Percentiles rank a stretch among this genome's conserved stretches.
These are phyloP conservation scores for Neoascia interrupta DNA, from an alignment of 2,888 invertebrate species.

Conservation along the genomic window DNA sequence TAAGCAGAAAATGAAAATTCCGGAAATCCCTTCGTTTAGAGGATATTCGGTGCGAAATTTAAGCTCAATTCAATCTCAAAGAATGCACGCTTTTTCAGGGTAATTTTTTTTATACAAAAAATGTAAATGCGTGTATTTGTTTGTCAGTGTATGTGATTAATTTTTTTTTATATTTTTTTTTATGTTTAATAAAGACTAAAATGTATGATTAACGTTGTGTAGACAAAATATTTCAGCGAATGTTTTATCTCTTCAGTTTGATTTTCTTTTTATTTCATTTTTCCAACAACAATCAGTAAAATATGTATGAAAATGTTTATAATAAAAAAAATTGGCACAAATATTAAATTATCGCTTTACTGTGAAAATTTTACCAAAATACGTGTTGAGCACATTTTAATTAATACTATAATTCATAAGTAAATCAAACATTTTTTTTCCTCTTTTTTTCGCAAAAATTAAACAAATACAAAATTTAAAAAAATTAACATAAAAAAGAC, in stretches of 20 bases:
- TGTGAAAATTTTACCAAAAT: constrained; percentile 4
- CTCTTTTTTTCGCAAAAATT: constrained; percentile 31
- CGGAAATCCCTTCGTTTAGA: constrained; percentile 79
- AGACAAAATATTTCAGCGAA: neutral
- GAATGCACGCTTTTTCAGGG: constrained; percentile 78
- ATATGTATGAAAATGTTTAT: neutral
- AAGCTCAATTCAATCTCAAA: constrained; percentile 76
- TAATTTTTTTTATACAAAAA: constrained; percentile 74
- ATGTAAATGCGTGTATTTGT: constrained; percentile 56
- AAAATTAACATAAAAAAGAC: constrained; percentile 70
- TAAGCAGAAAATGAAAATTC: constrained; percentile 78
- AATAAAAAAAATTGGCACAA: constrained; percentile 48
- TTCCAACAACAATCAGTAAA: no score
- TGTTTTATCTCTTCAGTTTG: constrained; percentile 18
- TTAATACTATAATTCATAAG: constrained; percentile 14
- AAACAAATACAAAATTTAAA: neutral
- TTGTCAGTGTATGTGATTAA: constrained; percentile 12
- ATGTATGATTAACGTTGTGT: no score
- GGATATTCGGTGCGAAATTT: constrained; percentile 79
- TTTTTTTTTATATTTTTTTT: neutral
- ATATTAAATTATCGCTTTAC: constrained; percentile 35
- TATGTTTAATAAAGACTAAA: no score
- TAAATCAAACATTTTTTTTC: constrained; percentile 22
- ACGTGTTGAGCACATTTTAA: constrained; percentile 36
- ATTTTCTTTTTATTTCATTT: neutral